phyloP scores from a whole-genome alignment of 2,113 vertebrate genomes.

The Callipepla squamata region DNA sequence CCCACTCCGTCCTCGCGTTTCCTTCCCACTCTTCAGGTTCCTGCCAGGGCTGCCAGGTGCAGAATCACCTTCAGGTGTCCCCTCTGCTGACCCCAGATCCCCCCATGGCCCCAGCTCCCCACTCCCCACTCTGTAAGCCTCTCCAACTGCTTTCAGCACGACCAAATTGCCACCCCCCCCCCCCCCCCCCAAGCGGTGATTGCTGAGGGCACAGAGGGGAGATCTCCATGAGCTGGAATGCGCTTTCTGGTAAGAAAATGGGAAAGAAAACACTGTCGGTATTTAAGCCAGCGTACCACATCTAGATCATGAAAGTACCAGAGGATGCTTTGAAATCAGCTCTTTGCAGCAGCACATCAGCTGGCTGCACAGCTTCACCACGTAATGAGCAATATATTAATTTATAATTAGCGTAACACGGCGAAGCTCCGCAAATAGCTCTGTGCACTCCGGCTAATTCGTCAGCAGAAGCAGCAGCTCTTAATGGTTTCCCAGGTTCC shows the following conservation, averaged over 20 bases:
- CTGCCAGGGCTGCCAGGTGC: background rate
- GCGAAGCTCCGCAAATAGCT: constrained; percentile 65
- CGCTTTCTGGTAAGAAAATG: background rate
- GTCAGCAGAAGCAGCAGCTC: constrained; percentile 55
- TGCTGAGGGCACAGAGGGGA: background rate
- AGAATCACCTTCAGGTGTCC: no score
- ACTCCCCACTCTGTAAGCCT: background rate
- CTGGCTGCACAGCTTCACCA: constrained; percentile 51
- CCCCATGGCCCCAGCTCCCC: background rate
- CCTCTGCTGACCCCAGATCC: background rate
- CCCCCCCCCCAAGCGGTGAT: background rate
- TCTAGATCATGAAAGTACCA: constrained; percentile 50
- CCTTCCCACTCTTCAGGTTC: background rate
- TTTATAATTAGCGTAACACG: constrained; percentile 75
- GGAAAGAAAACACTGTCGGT: constrained; percentile 10
- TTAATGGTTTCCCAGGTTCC: constrained; percentile 69
- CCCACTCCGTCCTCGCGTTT: background rate
- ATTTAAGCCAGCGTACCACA: constrained; percentile 45
- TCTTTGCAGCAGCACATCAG: constrained; percentile 60
- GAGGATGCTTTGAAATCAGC: constrained; percentile 51
- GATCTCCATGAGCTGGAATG: background rate
- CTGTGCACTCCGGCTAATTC: constrained; percentile 56
- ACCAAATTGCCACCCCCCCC: background rate
- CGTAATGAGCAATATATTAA: constrained; percentile 76
- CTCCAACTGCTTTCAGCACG: background rate